Percentiles rank a stretch among this genome's conserved stretches.
These are phyloP conservation scores for Psylliodes chrysocephalus DNA, from an alignment of 2,888 invertebrate genomes.

Conservation along the genomic window DNA sequence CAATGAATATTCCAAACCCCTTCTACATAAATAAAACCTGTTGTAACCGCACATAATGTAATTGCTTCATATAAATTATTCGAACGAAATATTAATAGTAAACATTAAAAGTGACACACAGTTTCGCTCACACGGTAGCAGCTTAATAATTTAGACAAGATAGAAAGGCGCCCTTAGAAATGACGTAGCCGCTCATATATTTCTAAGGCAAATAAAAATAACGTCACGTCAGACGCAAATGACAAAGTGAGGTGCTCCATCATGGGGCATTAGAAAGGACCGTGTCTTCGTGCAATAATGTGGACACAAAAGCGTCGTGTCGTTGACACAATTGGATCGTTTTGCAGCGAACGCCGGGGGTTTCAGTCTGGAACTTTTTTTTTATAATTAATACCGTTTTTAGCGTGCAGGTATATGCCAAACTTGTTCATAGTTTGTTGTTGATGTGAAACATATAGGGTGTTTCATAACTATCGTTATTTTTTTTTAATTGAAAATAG, in stretches of 20 bases:
- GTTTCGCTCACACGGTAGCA: too few species aligned
- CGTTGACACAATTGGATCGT: slow-evolving; percentile 43
- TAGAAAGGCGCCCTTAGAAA: slow-evolving; percentile 16
- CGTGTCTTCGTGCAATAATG: slow-evolving; percentile 51
- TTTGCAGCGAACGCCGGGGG: slow-evolving; percentile 32
- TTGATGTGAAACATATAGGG: too few species aligned
- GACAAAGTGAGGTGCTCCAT: slow-evolving; percentile 55
- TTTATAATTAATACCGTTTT: slow-evolving; percentile 39
- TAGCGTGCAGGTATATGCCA: background rate
- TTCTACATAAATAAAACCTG: too few species aligned
- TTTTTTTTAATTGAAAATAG: too few species aligned
- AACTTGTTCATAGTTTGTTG: too few species aligned
- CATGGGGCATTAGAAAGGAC: slow-evolving; percentile 51
- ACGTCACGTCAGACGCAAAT: slow-evolving; percentile 45
- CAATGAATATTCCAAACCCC: too few species aligned
- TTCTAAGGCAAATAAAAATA: slow-evolving; percentile 42
- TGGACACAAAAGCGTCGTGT: slow-evolving; percentile 44
- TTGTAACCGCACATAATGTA: too few species aligned
- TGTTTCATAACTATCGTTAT: too few species aligned
- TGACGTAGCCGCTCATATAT: slow-evolving; percentile 29
- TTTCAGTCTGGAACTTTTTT: slow-evolving; percentile 18
- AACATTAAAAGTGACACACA: too few species aligned
- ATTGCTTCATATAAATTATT: too few species aligned
- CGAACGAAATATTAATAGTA: too few species aligned
- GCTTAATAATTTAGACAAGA: slow-evolving; percentile 23